Evolutionary conservation across 2,113 vertebrate species (phyloP).

Genomic region (Halcyon senegalensis): DNA sequence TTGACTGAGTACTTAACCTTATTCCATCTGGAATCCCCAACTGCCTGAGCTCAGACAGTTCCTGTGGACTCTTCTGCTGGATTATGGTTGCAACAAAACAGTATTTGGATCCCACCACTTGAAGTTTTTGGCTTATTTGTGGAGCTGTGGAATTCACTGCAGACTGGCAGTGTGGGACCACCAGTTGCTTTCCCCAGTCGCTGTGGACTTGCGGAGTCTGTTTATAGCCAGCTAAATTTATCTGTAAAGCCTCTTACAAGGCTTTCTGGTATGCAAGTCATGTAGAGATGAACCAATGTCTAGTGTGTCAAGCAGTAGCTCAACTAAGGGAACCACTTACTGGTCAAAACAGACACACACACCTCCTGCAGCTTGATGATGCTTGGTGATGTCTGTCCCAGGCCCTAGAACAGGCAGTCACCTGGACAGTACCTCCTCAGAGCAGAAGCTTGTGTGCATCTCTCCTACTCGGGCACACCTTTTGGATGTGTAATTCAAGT

Average conservation of each 20-base stretch:
- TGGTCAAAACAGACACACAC: background rate
- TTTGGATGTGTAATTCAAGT: background rate
- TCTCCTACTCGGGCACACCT: background rate
- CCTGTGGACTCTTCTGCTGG: background rate
- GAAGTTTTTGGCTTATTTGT: background rate
- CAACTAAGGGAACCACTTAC: fast-evolving
- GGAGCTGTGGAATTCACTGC: background rate
- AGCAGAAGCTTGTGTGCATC: background rate
- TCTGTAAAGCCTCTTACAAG: background rate
- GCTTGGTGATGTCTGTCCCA: background rate
- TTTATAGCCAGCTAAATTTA: constrained; percentile 54
- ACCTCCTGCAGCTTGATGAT: background rate
- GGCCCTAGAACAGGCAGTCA: background rate
- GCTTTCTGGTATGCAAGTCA: constrained; percentile 7
- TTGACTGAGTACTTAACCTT: background rate
- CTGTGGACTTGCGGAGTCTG: background rate
- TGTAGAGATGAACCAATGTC: background rate
- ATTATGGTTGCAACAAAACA: background rate
- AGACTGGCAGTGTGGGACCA: background rate
- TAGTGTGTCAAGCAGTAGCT: background rate
- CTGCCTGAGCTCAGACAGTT: background rate
- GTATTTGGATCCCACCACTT: background rate
- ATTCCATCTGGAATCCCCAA: background rate
- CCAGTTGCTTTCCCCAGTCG: background rate
- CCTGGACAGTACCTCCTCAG: background rate